Percentiles rank a stretch among this genome's conserved stretches.
phyloP scores from a whole-genome alignment of 2,888 invertebrate genomes.

The Pocota personata region DNA sequence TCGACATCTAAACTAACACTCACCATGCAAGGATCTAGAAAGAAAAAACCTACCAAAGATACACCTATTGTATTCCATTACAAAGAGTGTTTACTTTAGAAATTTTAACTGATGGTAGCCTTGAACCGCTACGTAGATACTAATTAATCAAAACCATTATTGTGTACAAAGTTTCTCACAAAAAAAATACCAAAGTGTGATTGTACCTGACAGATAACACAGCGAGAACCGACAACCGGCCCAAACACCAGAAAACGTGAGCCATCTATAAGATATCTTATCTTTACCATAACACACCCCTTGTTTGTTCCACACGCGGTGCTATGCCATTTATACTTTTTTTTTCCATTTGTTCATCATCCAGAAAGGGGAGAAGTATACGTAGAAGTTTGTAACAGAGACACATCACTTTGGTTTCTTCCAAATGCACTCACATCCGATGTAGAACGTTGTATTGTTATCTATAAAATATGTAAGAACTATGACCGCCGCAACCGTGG shows the following conservation, averaged over 20 bases:
- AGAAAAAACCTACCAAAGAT: neutral
- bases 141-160: conserved; percentile 70
- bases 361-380: neutral
- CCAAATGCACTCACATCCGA: conserved; percentile 32
- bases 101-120: conserved; percentile 21
- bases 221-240: conserved; percentile 34
- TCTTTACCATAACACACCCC: conserved; percentile 66
- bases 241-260: conserved; percentile 62
- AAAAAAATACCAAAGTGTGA: conserved; percentile 39
- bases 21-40: neutral
- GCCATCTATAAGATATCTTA: conserved; percentile 64
- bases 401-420: conserved; percentile 43
- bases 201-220: conserved; percentile 68
- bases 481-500: conserved; percentile 60
- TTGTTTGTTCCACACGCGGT: conserved; percentile 39
- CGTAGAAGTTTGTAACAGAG: conserved; percentile 17
- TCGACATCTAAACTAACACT: neutral
- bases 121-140: conserved; percentile 41
- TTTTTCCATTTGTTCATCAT: conserved; percentile 10
- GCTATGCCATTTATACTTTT: conserved; percentile 34
- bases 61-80: conserved; percentile 4
- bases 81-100: conserved; percentile 11
- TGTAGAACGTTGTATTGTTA: conserved; percentile 29
- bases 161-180: conserved; percentile 36
- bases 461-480: conserved; percentile 57